phyloP scores from a whole-genome alignment of 2,113 vertebrate genomes.

The Tragelaphus imberbis region DNA sequence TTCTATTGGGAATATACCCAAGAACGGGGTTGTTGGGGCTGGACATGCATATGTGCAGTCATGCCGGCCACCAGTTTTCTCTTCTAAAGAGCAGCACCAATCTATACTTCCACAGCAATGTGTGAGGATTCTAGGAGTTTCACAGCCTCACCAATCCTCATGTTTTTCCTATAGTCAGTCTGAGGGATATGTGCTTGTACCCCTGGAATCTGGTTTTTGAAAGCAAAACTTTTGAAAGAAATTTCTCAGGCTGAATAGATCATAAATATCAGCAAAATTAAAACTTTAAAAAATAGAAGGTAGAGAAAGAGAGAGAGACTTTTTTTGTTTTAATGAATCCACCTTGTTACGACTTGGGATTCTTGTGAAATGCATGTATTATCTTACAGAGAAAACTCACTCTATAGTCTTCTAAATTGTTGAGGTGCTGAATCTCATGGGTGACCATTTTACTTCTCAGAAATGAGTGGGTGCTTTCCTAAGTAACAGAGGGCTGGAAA shows the following conservation, averaged over 20 bases:
- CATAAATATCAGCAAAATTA: not conserved
- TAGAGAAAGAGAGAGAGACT: not conserved
- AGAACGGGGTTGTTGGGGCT: not conserved
- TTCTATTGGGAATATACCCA: not conserved
- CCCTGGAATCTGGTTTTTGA: not conserved
- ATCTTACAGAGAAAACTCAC: not conserved
- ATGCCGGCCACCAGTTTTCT: not conserved
- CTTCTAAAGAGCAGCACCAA: not conserved
- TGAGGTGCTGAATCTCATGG: not conserved
- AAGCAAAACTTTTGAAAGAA: not conserved
- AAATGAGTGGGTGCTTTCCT: not conserved
- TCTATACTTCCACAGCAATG: not conserved
- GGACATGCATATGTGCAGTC: not conserved
- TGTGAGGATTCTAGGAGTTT: too few relatives aligned
- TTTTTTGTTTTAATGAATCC: not conserved
- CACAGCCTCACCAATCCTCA: not conserved
- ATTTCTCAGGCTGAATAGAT: not conserved
- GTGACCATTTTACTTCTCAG: not conserved
- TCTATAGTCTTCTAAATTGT: not conserved
- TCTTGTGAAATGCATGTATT: not conserved
- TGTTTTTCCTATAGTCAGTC: not conserved
- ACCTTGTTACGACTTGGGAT: not conserved
- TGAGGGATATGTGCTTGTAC: not conserved
- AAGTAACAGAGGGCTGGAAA: not conserved
- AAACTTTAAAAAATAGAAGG: not conserved